Base-by-base conservation (phyloP, 2,888 invertebrate species). In the Sturmia bella region DNA sequence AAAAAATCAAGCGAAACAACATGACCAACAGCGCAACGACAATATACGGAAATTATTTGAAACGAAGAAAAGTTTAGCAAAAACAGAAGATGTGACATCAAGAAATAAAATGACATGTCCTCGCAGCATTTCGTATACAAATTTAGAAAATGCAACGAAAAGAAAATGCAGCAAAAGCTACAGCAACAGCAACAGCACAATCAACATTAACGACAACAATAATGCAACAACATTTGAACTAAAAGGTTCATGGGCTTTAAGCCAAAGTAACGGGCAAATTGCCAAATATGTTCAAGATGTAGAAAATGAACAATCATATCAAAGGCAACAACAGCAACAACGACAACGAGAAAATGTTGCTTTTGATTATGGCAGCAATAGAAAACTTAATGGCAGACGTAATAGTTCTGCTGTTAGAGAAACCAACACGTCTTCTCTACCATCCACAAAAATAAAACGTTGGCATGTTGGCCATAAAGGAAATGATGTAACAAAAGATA, bases 11-110 rank as follows among this genome's bases (percentile, higher is more conserved):
- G 83, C 41, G 80, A 50, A 37, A 11, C 80, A 87, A 70, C 88
- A 89, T 75, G 87, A 89, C 85, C 69, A 70, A 45, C 70, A 87
- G 64, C 89, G 89, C 76, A 88, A 89, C 84, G 88, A 86, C 80
- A 88, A 86, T 83, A 85, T 88, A 85, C 87, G 89, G 81, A 88
- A 85, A 80, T 85, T 88, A 76, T 89, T 88, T 84, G 86, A 87
- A 61, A 86, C 87, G 50, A 81, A 73, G 41, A 64, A 74, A 80
- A 72, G 39, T 66, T 37, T 37, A 52, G 45, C 68, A 74, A 79
- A 74, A 73, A 45, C 45, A 61, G 63, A 82, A 56, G 66, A 80
- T 75, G 72, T 72, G 48, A 78, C 72, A 59, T 37, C 48, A 50
- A 24, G 17, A 41, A 64, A 24, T 41, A 43, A 32, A 54, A 37